Evolutionary conservation across 2,797 vertebrate genomes (phyloP).

Genomic region (Intellagama lesueurii): DNA sequence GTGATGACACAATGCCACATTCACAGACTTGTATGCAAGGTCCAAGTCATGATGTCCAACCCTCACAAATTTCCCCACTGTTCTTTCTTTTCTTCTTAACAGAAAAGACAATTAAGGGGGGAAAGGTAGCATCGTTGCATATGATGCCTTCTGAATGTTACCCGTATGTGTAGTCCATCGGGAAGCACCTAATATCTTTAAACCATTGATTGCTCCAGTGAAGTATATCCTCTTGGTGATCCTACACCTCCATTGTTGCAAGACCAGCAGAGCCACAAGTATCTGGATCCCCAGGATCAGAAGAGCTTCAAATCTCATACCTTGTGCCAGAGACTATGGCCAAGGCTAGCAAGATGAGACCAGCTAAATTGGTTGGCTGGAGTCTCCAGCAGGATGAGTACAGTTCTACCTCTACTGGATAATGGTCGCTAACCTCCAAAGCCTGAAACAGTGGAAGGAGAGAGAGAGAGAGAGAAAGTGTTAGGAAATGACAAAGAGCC

Average conservation of each 20-base stretch:
- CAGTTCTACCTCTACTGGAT: constrained; percentile 87
- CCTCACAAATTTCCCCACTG: no score
- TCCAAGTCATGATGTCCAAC: neutral
- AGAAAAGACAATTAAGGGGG: no score
- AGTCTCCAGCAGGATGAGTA: neutral
- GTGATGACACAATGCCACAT: neutral
- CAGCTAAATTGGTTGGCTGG: neutral
- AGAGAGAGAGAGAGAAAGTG: neutral
- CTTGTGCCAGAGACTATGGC: neutral
- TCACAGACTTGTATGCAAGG: neutral
- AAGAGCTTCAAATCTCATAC: neutral
- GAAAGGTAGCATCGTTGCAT: no score
- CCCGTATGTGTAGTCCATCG: neutral
- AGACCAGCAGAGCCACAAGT: neutral
- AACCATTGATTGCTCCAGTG: neutral
- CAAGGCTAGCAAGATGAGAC: neutral
- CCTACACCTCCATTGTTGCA: neutral
- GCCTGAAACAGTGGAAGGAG: constrained; percentile 72
- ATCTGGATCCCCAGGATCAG: neutral
- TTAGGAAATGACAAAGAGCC: neutral
- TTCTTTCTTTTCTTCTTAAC: neutral
- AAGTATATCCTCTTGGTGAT: neutral
- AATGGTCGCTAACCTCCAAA: constrained; percentile 87
- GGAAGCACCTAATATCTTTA: neutral
- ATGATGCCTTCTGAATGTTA: no score